Percentiles rank a stretch among this genome's conserved stretches.
Conservation (phyloP, 30 jellyfish, hydroid and myxozoan genomes). For the Chrysaora quinquecirrha region DNA sequence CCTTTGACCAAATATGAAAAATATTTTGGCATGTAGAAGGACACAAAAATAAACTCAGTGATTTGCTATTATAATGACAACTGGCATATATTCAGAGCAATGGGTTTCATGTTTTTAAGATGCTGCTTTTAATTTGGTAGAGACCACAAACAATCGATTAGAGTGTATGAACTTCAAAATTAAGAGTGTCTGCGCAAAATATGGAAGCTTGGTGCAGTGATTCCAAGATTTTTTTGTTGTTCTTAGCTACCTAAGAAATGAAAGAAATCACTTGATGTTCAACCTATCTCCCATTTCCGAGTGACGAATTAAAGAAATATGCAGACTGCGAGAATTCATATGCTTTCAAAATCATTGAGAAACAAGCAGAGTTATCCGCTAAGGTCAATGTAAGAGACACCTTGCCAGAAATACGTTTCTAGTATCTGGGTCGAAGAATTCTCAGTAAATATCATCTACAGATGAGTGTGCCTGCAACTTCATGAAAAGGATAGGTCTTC, state of each 20-base stretch:
- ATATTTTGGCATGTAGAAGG: not conserved
- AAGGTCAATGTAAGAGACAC: conserved; percentile 2
- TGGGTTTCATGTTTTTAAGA: not conserved
- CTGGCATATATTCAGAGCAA: conserved; percentile 20
- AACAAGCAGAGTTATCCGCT: conserved; percentile 38
- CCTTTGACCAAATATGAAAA: conserved; percentile 23
- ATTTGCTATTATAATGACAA: conserved; percentile 30
- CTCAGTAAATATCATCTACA: conserved; percentile 12
- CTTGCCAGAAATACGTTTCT: conserved; percentile 10
- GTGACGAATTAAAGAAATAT: conserved; percentile 7
- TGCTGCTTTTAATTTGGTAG: conserved; percentile 27
- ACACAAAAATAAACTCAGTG: conserved; percentile 24
- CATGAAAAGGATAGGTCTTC: conserved; percentile 27
- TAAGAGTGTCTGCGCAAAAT: conserved; percentile 12
- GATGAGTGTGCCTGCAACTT: conserved; percentile 18
- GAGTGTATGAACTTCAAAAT: conserved; percentile 30
- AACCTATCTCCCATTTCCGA: conserved; percentile 5
- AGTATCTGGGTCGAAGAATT: conserved; percentile 6
- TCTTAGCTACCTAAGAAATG: conserved; percentile 51
- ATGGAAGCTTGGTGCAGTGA: conserved; percentile 36
- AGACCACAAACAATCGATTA: conserved; percentile 49
- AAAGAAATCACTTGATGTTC: conserved; percentile 45
- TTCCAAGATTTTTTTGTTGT: conserved; percentile 30
- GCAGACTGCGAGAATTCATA: conserved; percentile 32
- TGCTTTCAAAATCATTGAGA: conserved; percentile 26